Percentiles rank a stretch among this genome's conserved stretches.
Evolutionary conservation across 2,888 invertebrate genomes (phyloP).

Genomic region (Cheilosia vernalis): DNA sequence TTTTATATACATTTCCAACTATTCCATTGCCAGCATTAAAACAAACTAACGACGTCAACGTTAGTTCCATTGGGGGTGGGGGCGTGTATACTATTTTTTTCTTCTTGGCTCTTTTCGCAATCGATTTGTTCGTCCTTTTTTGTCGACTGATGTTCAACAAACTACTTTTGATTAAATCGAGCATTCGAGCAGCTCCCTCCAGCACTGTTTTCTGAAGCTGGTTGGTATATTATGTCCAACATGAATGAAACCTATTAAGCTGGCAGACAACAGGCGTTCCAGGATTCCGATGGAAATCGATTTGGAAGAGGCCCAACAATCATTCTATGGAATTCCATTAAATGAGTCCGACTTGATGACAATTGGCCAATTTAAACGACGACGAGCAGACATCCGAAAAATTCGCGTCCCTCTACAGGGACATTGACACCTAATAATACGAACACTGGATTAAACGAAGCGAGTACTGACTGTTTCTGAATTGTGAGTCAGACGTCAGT

Average conservation of each 20-base stretch:
- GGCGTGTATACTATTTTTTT: neutral
- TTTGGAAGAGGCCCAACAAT: conserved; percentile 71
- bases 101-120: neutral
- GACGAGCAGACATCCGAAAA: neutral
- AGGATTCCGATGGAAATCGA: conserved; percentile 64
- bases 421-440: conserved; percentile 12
- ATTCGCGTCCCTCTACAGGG: neutral
- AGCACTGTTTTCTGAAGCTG: neutral
- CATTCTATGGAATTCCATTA: conserved; percentile 40
- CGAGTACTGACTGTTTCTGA: conserved; percentile 22
- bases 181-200: neutral
- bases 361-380: conserved; percentile 53
- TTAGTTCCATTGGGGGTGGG: too few relatives aligned
- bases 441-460: conserved; percentile 3
- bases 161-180: conserved; percentile 63
- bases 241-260: conserved; percentile 55
- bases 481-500: conserved; percentile 50
- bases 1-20: neutral
- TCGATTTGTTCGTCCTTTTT: conserved; percentile 34
- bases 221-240: neutral
- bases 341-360: conserved; percentile 33
- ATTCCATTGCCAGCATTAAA: conserved; percentile 56
- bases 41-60: conserved; percentile 46
- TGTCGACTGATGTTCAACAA: conserved; percentile 45
- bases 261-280: conserved; percentile 15